Percentiles rank a stretch among this genome's conserved stretches.
phyloP scores from a whole-genome alignment of 2,797 vertebrate genomes.

The Gastrophryne carolinensis region DNA sequence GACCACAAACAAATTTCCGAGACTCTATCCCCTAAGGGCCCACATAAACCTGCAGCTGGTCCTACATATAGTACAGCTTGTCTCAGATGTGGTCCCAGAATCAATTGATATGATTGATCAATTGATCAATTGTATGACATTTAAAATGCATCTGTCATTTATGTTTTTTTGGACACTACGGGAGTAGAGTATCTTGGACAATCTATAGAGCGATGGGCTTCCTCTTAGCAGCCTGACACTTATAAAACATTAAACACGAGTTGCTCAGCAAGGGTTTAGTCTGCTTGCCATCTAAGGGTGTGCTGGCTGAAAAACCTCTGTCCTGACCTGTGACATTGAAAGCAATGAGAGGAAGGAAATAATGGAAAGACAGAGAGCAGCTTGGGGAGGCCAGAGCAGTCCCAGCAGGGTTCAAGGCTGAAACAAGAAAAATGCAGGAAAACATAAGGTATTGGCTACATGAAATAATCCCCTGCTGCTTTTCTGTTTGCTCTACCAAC shows the following conservation, averaged over 20 bases:
- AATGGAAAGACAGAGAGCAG: conserved; percentile 2
- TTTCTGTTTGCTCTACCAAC: not conserved
- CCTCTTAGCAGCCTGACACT: not conserved
- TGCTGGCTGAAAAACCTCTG: conserved; percentile 2
- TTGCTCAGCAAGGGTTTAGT: not conserved
- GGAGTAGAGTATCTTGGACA: too few species aligned
- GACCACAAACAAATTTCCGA: too few species aligned
- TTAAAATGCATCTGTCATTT: too few species aligned
- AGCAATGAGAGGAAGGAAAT: conserved; percentile 6
- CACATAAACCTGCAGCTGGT: too few species aligned
- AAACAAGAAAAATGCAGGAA: conserved; percentile 6
- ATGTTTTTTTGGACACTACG: too few species aligned
- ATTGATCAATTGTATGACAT: too few species aligned
- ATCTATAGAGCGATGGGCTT: not conserved
- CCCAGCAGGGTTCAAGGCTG: conserved; percentile 23
- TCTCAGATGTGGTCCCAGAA: too few species aligned
- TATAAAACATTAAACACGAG: not conserved
- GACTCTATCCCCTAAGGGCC: too few species aligned
- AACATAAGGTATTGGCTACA: not conserved
- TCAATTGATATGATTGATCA: too few species aligned
- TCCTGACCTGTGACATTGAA: conserved; percentile 25
- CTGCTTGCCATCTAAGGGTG: not conserved
- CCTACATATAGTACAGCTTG: too few species aligned
- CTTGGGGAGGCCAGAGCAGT: not conserved
- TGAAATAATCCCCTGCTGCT: not conserved